Conservation (phyloP, 2,888 invertebrate species). For the Brenthis ino region DNA sequence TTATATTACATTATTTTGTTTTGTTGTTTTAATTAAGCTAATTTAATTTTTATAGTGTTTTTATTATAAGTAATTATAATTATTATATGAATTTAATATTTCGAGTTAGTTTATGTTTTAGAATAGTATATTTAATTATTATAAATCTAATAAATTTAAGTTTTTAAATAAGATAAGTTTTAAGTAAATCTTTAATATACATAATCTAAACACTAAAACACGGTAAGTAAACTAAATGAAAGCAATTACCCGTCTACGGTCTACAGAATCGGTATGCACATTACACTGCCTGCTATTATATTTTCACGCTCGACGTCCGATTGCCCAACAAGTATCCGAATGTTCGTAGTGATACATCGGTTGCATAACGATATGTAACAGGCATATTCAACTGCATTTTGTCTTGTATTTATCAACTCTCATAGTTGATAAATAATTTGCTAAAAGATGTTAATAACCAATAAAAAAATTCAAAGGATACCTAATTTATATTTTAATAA, state of each 20-base stretch:
- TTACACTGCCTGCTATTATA: constrained; percentile 56
- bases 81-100: too few relatives aligned
- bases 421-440: not conserved
- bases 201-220: constrained; percentile 28
- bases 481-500: too few relatives aligned
- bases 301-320: constrained; percentile 58
- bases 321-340: constrained; percentile 52
- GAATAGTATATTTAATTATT: too few relatives aligned
- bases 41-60: too few relatives aligned
- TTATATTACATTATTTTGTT: too few relatives aligned
- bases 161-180: not conserved
- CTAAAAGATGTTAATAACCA: too few relatives aligned
- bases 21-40: too few relatives aligned
- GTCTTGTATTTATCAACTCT: not conserved
- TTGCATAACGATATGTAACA: constrained; percentile 31
- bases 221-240: constrained; percentile 51
- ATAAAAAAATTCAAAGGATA: too few relatives aligned
- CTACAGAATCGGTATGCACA: constrained; percentile 47
- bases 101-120: too few relatives aligned
- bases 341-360: constrained; percentile 34
- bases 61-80: too few relatives aligned
- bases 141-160: too few relatives aligned
- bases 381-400: constrained; percentile 6
- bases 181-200: constrained; percentile 6
- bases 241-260: constrained; percentile 50